phyloP scores from a whole-genome alignment of 2,888 invertebrate species.

The Athetis lepigone region DNA sequence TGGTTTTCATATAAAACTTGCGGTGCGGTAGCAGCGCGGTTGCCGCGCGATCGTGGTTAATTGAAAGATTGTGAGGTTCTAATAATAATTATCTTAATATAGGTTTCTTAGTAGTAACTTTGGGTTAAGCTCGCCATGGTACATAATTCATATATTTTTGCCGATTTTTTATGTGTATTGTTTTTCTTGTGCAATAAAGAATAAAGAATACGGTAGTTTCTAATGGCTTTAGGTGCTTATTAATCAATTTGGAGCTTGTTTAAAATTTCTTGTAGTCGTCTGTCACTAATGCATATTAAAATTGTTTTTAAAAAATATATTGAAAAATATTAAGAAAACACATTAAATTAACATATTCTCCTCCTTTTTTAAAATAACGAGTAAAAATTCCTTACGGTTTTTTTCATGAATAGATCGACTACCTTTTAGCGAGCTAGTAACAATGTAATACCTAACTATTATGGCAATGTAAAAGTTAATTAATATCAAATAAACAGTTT shows the following conservation, averaged over 20 bases:
- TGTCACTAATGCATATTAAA: slow-evolving; percentile 6
- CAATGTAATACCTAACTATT: slow-evolving; percentile 20
- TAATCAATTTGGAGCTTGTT: neutral
- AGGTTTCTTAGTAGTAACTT: too few species aligned
- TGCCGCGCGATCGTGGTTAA: too few species aligned
- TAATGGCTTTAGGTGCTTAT: neutral
- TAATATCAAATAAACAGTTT: too few species aligned
- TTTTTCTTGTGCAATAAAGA: too few species aligned
- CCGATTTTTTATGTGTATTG: too few species aligned
- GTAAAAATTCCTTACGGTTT: slow-evolving; percentile 59
- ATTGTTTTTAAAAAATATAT: slow-evolving; percentile 29
- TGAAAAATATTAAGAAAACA: slow-evolving; percentile 23
- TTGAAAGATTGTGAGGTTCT: too few species aligned
- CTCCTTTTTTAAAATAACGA: slow-evolving; percentile 38
- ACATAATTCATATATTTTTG: too few species aligned
- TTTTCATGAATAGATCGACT: slow-evolving; percentile 13
- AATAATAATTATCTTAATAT: too few species aligned
- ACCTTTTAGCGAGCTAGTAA: slow-evolving; percentile 20
- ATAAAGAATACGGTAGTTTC: neutral
- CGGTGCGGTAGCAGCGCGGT: too few species aligned
- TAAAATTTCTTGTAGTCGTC: neutral
- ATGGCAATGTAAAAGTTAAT: slow-evolving; percentile 13
- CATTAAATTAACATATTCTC: slow-evolving; percentile 53
- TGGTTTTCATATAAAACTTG: too few species aligned
- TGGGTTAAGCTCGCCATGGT: too few species aligned